Conservation (phyloP, 2,888 invertebrate species). For the Halictus quadricinctus region DNA sequence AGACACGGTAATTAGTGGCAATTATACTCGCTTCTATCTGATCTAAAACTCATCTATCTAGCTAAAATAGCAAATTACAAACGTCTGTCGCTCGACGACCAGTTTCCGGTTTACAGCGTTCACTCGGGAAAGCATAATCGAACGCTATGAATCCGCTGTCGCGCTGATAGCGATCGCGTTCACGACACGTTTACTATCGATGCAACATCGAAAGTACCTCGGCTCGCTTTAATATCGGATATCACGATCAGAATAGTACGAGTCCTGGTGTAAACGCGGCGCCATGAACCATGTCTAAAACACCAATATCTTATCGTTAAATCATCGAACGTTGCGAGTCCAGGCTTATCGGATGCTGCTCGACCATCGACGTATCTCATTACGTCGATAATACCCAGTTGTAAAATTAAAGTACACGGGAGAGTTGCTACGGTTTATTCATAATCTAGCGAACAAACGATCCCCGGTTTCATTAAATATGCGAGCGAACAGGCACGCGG, state of each 20-base stretch:
- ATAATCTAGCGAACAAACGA: constrained; percentile 33
- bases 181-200: background rate
- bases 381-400: background rate
- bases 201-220: background rate
- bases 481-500: constrained; percentile 18
- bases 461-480: constrained; percentile 17
- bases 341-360: background rate
- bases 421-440: background rate
- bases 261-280: background rate
- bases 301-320: background rate
- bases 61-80: background rate
- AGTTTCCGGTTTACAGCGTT: background rate
- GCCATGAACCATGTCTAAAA: background rate
- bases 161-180: background rate
- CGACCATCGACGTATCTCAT: constrained; percentile 5
- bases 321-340: background rate
- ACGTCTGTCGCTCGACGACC: background rate
- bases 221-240: background rate
- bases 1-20: background rate
- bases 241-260: background rate
- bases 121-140: background rate
- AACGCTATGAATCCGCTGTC: background rate
- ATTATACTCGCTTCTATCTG: background rate
- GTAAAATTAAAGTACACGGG: background rate
- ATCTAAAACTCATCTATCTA: background rate